phyloP scores from a whole-genome alignment of 2,797 vertebrate genomes.

The Mallotus villosus region DNA sequence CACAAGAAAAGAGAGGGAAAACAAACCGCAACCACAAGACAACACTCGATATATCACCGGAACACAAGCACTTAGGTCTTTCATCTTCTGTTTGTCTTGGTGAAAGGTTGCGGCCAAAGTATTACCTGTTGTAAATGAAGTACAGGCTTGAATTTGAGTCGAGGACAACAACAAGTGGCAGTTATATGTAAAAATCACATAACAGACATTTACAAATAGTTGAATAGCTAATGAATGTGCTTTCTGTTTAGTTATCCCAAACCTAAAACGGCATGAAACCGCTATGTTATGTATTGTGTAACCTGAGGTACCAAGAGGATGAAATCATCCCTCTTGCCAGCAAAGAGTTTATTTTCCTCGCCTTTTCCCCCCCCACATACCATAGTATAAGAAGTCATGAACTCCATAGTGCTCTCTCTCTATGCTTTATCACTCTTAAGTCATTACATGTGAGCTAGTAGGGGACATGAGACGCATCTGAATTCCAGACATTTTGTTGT shows the following conservation, averaged over 20 bases:
- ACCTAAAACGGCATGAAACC: conserved; percentile 15
- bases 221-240: background rate
- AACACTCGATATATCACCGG: conserved; percentile 48
- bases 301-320: conserved; percentile 20
- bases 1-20: conserved; percentile 34
- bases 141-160: conserved; percentile 55
- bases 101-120: conserved; percentile 40
- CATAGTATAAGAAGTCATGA: background rate
- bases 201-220: too few relatives aligned
- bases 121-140: conserved; percentile 55
- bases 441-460: conserved; percentile 33
- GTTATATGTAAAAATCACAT: background rate
- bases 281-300: conserved; percentile 38
- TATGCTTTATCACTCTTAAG: background rate
- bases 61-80: conserved; percentile 45
- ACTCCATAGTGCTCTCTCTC: background rate
- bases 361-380: background rate
- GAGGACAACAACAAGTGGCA: conserved; percentile 34
- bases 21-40: conserved; percentile 48
- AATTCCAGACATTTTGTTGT: conserved; percentile 68
- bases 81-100: conserved; percentile 63
- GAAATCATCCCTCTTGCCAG: conserved; percentile 31
- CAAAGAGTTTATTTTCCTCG: conserved; percentile 32
- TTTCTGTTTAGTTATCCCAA: background rate
- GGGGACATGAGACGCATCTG: conserved; percentile 39